phyloP scores from a whole-genome alignment of 2,888 invertebrate species.

The Nematopogon swammerdamellus region DNA sequence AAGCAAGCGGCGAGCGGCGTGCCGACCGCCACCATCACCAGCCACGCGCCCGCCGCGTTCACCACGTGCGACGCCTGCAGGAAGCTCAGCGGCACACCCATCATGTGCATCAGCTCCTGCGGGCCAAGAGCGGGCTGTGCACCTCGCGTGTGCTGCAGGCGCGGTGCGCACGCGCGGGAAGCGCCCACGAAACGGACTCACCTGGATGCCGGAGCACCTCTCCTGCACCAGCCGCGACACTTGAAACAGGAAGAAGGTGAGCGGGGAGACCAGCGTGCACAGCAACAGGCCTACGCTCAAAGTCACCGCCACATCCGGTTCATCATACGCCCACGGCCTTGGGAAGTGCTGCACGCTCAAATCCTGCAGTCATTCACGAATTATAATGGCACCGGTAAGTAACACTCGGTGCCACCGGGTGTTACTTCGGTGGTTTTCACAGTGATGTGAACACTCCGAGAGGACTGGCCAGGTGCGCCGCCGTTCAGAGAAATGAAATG shows the following conservation, averaged over 20 bases:
- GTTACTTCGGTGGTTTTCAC: too few species aligned
- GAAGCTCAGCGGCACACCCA: constrained; percentile 64
- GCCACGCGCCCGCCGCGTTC: constrained; percentile 56
- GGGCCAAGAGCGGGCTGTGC: too few species aligned
- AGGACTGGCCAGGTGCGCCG: too few species aligned
- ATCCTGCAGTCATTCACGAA: constrained; percentile 17
- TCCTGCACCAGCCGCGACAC: constrained; percentile 26
- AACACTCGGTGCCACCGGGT: too few species aligned
- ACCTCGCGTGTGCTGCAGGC: too few species aligned
- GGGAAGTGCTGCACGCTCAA: constrained; percentile 54
- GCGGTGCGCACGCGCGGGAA: too few species aligned
- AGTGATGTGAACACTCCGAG: too few species aligned
- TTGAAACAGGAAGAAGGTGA: constrained; percentile 31
- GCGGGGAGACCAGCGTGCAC: background rate
- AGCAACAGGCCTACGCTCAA: background rate
- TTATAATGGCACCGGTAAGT: too few species aligned
- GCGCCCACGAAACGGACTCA: too few species aligned
- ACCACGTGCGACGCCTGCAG: constrained; percentile 68
- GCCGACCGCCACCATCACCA: constrained; percentile 13
- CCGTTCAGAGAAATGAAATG: too few species aligned
- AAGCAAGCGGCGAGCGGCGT: too few species aligned
- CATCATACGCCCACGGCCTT: constrained; percentile 26
- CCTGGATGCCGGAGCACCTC: constrained; percentile 27
- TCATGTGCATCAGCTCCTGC: constrained; percentile 76
- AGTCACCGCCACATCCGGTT: constrained; percentile 1